These are phyloP conservation scores for Acanthopleura granulata DNA, from an alignment of 2,888 invertebrate genomes.

Conservation along the genomic window DNA sequence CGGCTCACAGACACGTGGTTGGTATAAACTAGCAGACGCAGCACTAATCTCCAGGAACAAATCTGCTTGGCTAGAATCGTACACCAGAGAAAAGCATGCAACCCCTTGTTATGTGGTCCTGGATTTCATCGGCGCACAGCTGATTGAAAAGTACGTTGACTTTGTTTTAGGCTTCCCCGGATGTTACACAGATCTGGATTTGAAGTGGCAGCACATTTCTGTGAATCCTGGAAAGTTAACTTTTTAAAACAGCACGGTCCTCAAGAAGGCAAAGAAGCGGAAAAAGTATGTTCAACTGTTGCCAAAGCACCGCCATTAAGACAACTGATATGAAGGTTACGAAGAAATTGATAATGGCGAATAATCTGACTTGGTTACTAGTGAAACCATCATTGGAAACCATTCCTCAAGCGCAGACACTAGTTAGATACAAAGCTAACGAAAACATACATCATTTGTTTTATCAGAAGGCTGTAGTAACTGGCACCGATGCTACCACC, in stretches of 20 bases:
- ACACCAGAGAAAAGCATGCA: neutral
- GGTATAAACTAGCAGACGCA: neutral
- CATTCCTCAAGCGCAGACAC: no score
- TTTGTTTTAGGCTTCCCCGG: neutral
- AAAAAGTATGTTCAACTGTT: no score
- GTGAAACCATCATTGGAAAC: no score
- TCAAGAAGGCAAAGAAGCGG: neutral
- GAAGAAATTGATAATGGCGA: no score
- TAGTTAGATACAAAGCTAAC: no score
- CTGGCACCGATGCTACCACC: no score
- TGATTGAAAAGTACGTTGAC: neutral
- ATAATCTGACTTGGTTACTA: no score
- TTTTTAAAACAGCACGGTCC: neutral
- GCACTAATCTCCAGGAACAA: conserved; percentile 5
- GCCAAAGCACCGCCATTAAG: no score
- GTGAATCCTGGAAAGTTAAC: neutral
- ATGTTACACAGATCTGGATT: neutral
- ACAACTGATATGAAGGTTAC: no score
- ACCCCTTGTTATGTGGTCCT: conserved; percentile 18
- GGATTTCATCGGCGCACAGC: conserved; percentile 6
- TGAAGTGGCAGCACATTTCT: neutral
- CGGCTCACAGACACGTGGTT: neutral
- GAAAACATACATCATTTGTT: no score
- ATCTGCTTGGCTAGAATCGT: neutral
- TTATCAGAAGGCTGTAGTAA: no score